A percentile compares a stretch with the other conserved stretches of the same genome.
Evolutionary conservation across 2,888 invertebrate genomes (phyloP).

Genomic region (Yponomeuta plumbellus): DNA sequence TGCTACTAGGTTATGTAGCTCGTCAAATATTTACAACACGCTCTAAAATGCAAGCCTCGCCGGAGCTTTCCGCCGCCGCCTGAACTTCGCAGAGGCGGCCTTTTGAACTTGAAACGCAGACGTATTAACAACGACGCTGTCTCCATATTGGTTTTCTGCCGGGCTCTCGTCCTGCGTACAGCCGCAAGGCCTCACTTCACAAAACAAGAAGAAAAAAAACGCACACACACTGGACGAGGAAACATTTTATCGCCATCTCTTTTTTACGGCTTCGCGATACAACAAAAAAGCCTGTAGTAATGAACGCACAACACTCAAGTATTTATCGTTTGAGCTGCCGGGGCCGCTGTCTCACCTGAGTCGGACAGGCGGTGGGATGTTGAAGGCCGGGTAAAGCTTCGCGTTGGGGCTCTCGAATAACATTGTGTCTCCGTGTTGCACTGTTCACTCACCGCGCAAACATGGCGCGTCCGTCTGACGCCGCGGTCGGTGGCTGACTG

Average conservation of each 20-base stretch:
- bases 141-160: not conserved
- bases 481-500: constrained; percentile 64
- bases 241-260: constrained; percentile 1
- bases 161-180: not conserved
- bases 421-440: constrained; percentile 61
- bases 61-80: not conserved
- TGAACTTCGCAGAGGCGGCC: not conserved
- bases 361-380: constrained; percentile 82
- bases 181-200: not conserved
- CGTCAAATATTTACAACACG: not conserved
- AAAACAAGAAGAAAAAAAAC: not conserved
- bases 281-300: not conserved
- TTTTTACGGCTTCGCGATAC: not conserved
- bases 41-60: not conserved
- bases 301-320: constrained; percentile 14
- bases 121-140: not conserved
- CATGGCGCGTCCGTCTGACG: constrained; percentile 48
- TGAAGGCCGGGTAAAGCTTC: constrained; percentile 81
- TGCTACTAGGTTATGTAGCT: not conserved
- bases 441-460: constrained; percentile 54
- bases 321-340: too few species aligned
- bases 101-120: not conserved
- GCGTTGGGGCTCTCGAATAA: constrained; percentile 85
- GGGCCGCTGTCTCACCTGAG: constrained; percentile 57
- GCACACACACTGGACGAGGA: not conserved